Base-by-base conservation (phyloP, 2,888 invertebrate species). In the Erebia ligea region DNA sequence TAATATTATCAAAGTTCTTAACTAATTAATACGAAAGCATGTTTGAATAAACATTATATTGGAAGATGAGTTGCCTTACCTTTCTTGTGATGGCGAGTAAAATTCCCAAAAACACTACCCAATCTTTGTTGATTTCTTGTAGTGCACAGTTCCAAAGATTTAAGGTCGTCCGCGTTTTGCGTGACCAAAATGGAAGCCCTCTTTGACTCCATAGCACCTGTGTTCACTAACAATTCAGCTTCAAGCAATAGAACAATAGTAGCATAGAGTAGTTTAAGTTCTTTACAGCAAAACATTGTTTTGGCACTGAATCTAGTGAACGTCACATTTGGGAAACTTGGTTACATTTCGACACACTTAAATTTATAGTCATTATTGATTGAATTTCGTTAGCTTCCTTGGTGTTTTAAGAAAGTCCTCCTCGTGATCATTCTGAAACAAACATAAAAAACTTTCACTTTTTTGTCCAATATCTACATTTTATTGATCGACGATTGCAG, bases 201-300 rank as follows among this genome's bases (percentile, higher is more conserved):
- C 70, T 90, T 88, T 78, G 89, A 89, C 83, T 91, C 92, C 91
- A 91, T 91, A 79, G 90, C 91, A 83, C 85, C 85, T 56, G 88
- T 90, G 80, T 90, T 90, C 83, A 89, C 89, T 75, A 91, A 77
- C 79, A 91, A 82, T 80, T 90, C 90, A 54, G 88, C 88, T 86
- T 92, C 89, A 65, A 92, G 84, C 81, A 92, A 84, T 69, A 93
- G 83, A 84, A 92, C 86, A 82, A 92, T 80, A 82, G 87, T 86
- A 73, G 89, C 90, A 79, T 91, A 92, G 84, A 92, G 86, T 88
- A 92, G 82, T 86, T 91, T 90, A 58, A 91, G 89, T 88, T 89
- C 89, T 88, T 86, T 89, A 88, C 89, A 88, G 88, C 87, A 90
- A 90, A 86, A 88, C 93, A 93, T 93, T 90, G 92, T 92, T 90